Conservation (phyloP, 2,888 invertebrate species). For the Eurois occulta region DNA sequence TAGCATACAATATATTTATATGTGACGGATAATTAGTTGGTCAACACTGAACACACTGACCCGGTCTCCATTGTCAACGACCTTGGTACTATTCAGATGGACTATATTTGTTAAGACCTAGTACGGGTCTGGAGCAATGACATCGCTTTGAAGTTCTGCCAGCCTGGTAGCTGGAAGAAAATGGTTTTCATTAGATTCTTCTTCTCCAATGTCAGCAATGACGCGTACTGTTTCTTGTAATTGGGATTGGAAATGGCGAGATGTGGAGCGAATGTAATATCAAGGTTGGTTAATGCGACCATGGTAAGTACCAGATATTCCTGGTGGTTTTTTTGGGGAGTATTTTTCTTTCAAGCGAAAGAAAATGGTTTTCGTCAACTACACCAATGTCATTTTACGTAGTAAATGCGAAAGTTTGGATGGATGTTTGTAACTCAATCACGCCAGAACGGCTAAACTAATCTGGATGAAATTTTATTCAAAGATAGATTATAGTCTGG, state of each 20-base stretch:
- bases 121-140: constrained; percentile 38
- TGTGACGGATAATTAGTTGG: constrained; percentile 74
- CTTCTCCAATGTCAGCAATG: background rate
- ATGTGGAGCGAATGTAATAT: background rate
- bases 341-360: too few relatives aligned
- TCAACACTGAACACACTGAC: constrained; percentile 77
- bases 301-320: too few relatives aligned
- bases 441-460: too few relatives aligned
- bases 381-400: background rate
- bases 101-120: constrained; percentile 59
- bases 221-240: too few relatives aligned
- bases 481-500: too few relatives aligned
- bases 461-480: too few relatives aligned
- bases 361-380: constrained; percentile 10
- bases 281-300: background rate
- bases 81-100: constrained; percentile 74
- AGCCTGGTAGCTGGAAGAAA: constrained; percentile 35
- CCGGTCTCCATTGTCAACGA: constrained; percentile 73
- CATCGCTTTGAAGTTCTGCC: constrained; percentile 33
- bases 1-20: constrained; percentile 76
- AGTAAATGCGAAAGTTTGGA: too few relatives aligned
- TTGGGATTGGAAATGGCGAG: background rate
- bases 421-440: too few relatives aligned
- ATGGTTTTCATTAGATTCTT: constrained; percentile 4
- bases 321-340: too few relatives aligned